A percentile compares a stretch with the other conserved stretches of the same genome.
Evolutionary conservation across 2,113 vertebrate genomes (phyloP).

Genomic region (Pardalotus punctatus): DNA sequence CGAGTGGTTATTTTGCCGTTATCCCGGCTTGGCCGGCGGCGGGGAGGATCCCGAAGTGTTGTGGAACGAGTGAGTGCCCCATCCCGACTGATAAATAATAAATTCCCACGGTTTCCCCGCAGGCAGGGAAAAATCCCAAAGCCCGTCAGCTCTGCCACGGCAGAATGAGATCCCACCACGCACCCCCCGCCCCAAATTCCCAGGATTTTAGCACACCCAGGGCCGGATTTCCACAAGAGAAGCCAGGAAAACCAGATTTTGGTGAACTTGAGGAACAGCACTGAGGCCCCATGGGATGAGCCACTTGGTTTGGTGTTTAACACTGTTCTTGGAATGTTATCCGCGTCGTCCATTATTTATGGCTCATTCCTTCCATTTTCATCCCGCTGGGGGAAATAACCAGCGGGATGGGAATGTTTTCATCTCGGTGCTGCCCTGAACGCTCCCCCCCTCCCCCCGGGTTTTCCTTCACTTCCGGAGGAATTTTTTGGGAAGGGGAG

Average conservation of each 20-base stretch:
- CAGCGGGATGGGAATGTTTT: fast-evolving
- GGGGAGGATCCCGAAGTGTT: not conserved
- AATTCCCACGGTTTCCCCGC: not conserved
- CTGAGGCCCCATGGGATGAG: not conserved
- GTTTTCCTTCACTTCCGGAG: not conserved
- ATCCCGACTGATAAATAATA: not conserved
- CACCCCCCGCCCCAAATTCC: not conserved
- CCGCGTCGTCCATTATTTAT: not conserved
- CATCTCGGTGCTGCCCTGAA: not conserved
- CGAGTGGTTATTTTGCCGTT: not conserved
- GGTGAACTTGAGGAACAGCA: too few species aligned
- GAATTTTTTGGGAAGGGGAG: not conserved
- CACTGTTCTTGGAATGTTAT: not conserved
- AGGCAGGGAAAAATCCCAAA: not conserved
- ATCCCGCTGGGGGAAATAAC: not conserved
- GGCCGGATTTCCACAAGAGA: not conserved
- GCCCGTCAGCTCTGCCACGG: fast-evolving
- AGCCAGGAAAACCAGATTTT: not conserved
- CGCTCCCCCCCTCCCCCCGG: too few species aligned
- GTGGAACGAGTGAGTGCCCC: fast-evolving
- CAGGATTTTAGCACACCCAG: not conserved
- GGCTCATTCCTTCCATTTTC: not conserved
- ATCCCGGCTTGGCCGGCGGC: fast-evolving
- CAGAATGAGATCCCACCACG: not conserved
- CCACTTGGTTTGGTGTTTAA: not conserved